Evolutionary conservation across 2,888 invertebrate genomes (phyloP).

Genomic region (Osmoderma eremita): DNA sequence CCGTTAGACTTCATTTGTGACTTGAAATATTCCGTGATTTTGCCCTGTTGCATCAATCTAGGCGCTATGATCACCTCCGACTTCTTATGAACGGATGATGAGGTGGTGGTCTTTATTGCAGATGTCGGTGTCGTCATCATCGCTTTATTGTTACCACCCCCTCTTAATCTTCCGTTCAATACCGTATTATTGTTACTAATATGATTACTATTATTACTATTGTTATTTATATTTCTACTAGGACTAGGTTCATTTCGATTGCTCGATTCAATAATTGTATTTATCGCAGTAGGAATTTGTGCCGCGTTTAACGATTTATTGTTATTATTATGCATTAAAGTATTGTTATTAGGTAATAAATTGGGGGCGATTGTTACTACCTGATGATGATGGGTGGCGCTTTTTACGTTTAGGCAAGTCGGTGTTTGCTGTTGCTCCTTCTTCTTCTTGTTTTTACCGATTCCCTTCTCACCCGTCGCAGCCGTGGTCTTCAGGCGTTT

Average conservation of each 20-base stretch:
- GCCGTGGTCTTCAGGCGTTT: conserved; percentile 54
- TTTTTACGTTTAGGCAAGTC: conserved; percentile 54
- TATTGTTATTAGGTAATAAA: conserved; percentile 39
- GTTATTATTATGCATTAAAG: conserved; percentile 39
- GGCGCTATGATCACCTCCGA: conserved; percentile 47
- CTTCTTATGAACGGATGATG: too few species aligned
- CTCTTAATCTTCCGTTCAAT: conserved; percentile 46
- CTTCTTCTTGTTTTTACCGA: conserved; percentile 43
- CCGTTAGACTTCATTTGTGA: conserved; percentile 78
- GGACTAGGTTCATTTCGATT: conserved; percentile 50
- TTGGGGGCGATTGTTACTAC: conserved; percentile 25
- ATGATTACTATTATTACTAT: conserved; percentile 36
- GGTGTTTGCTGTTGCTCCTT: conserved; percentile 53
- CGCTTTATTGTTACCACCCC: conserved; percentile 37
- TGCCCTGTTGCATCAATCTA: conserved; percentile 71
- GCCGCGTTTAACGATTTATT: conserved; percentile 39
- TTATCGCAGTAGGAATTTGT: conserved; percentile 24
- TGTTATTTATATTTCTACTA: conserved; percentile 41
- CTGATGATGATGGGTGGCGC: conserved; percentile 42
- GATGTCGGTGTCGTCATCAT: conserved; percentile 19
- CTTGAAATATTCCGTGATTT: conserved; percentile 87
- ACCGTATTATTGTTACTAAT: conserved; percentile 43
- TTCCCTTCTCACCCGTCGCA: conserved; percentile 50
- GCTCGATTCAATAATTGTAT: conserved; percentile 18
- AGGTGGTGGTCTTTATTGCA: too few species aligned